Evolutionary conservation across 2,888 invertebrate genomes (phyloP), one percentile per base, ranked within the genome.

Genomic region (Apotomis capreana): DNA sequence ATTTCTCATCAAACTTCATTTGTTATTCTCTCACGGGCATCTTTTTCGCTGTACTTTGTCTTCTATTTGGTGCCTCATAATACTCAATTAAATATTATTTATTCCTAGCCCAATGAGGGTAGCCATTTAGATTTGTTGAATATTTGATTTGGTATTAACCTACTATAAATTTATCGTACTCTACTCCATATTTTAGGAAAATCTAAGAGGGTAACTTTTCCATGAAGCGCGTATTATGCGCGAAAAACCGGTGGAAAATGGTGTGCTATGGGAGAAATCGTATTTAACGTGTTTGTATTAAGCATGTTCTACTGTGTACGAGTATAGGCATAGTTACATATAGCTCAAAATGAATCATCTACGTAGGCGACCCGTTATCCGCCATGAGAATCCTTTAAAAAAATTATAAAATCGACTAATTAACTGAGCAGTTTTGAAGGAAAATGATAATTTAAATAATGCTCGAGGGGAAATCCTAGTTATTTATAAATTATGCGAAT

Each of bases 381-480:
- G 49, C 9, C 2, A 49, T 10, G 9, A 49, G 9, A 49, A 49
- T 8, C 1, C 40, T 40, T 49, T 3, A 49, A 49, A 44, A 62
- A 62, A 26, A n/a, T 36, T 4, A 37, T 37, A 55, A 67, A 55
- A 61, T 6, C 12, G 3, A 26, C 44, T 13, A 46, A 36, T 60
- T 10, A 54, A 10, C 10, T 8, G 13, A 46, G 57, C 55, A 49
- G 15, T 69, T 61, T 61, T 55, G 8, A 65, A 68, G 61, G 71
- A 62, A 71, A 71, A 68, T 37, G 61, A 62, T 55, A 51, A 55
- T 57, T 67, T 51, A 44, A 71, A 61, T 52, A 62, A 62, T 6
- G 51, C 9, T 9, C 5, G 40, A 51, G 57, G 67, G 71, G 67
- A 71, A 71, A 40, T 13, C 67, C 71, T 68, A 37, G 40, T 70